Conservation (phyloP, 92 coral and sea anemone species). For the Porites cylindrica region DNA sequence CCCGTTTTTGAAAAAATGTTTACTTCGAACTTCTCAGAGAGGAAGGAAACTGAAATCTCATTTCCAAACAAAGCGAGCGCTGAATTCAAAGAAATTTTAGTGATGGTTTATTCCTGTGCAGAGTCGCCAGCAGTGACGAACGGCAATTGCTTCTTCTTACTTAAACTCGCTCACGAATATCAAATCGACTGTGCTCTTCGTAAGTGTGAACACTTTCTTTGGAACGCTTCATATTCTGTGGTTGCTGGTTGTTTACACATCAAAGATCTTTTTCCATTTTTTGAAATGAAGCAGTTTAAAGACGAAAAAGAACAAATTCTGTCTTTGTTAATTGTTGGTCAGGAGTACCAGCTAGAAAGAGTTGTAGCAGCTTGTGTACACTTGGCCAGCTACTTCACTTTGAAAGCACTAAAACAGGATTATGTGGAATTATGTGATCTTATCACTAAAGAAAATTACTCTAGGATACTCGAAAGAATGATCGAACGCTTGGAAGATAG, state of each 20-base stretch:
- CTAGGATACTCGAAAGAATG: constrained; percentile 21
- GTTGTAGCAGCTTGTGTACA: not conserved
- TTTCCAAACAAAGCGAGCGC: not conserved
- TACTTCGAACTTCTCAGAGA: constrained; percentile 13
- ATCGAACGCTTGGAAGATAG: constrained; percentile 16
- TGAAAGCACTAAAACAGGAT: constrained; percentile 19
- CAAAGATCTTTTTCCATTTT: not conserved
- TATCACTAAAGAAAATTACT: not conserved
- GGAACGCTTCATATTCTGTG: not conserved
- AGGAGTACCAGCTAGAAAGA: constrained; percentile 18
- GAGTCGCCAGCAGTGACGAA: not conserved
- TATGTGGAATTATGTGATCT: constrained; percentile 21
- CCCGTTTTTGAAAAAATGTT: constrained; percentile 34
- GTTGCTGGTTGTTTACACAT: constrained; percentile 10
- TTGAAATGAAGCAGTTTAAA: not conserved
- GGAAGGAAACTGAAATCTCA: not conserved
- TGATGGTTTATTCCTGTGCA: constrained; percentile 3
- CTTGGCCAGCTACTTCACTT: constrained; percentile 1
- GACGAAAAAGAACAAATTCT: constrained; percentile 17
- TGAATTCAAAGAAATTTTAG: constrained; percentile 15
- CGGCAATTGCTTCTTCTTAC: not conserved
- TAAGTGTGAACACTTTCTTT: constrained; percentile 19
- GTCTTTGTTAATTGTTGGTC: constrained; percentile 10
- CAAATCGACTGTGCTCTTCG: constrained; percentile 1
- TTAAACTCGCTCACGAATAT: constrained; percentile 31